Evolutionary conservation across 2,888 invertebrate genomes (phyloP).

Genomic region (Periphyllus acericola): DNA sequence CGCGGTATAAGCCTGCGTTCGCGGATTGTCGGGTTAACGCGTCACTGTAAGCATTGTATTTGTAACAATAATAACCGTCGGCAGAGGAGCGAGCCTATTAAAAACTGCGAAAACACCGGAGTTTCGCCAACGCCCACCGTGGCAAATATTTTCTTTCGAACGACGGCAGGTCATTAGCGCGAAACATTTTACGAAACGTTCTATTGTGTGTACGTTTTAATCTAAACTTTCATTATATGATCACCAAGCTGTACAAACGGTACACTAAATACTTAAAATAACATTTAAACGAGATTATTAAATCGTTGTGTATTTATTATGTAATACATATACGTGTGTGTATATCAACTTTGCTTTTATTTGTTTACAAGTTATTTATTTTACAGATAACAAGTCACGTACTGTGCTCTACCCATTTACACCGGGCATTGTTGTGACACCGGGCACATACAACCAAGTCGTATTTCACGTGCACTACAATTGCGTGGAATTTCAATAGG

Average conservation of each 20-base stretch:
- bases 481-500: neutral
- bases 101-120: too few relatives aligned
- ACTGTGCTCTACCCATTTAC: neutral
- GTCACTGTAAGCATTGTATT: too few relatives aligned
- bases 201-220: conserved; percentile 3
- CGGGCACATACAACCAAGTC: neutral
- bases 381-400: conserved; percentile 30
- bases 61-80: too few relatives aligned
- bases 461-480: neutral
- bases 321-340: too few relatives aligned
- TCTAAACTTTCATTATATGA: neutral
- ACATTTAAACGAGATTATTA: conserved; percentile 31
- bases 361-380: conserved; percentile 43
- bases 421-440: conserved; percentile 10
- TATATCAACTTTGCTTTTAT: conserved; percentile 28
- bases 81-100: too few relatives aligned
- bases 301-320: neutral
- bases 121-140: neutral
- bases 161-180: conserved; percentile 13
- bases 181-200: neutral
- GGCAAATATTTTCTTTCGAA: conserved; percentile 22
- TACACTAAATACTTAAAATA: conserved; percentile 30
- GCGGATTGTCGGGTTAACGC: too few relatives aligned
- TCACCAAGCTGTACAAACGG: neutral
- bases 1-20: too few relatives aligned